Conservation (phyloP, 2,888 invertebrate species). For the Melipona bicolor region DNA sequence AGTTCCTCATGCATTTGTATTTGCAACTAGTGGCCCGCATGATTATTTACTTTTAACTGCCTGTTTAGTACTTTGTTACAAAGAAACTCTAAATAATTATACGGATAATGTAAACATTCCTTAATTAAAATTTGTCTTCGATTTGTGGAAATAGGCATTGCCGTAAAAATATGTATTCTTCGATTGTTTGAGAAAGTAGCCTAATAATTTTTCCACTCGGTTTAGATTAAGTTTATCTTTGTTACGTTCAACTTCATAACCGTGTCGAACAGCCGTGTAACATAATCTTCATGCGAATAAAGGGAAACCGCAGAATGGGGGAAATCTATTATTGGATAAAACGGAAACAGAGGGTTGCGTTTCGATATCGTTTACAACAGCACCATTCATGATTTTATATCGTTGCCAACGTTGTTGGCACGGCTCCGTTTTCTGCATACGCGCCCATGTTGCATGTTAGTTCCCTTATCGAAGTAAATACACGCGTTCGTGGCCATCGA, state of each 20-base stretch:
- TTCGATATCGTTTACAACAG: slow-evolving; percentile 58
- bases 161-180: neutral
- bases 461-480: slow-evolving; percentile 57
- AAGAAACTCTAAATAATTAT: neutral
- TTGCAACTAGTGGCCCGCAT: neutral
- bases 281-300: slow-evolving; percentile 54
- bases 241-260: slow-evolving; percentile 8
- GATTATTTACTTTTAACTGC: slow-evolving; percentile 35
- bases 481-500: slow-evolving; percentile 34
- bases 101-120: too few species aligned
- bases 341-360: slow-evolving; percentile 56
- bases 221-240: neutral
- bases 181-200: neutral
- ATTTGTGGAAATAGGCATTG: neutral
- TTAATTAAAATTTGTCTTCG: neutral
- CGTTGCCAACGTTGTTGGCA: slow-evolving; percentile 26
- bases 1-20: slow-evolving; percentile 23
- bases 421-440: slow-evolving; percentile 3
- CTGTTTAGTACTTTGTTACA: slow-evolving; percentile 9
- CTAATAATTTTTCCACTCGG: neutral
- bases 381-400: slow-evolving; percentile 49
- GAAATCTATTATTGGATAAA: slow-evolving; percentile 61
- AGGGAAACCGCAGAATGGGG: slow-evolving; percentile 47
- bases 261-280: slow-evolving; percentile 24
- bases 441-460: slow-evolving; percentile 23